phyloP scores from a whole-genome alignment of 2,888 invertebrate species.

The Plagodis dolabraria region DNA sequence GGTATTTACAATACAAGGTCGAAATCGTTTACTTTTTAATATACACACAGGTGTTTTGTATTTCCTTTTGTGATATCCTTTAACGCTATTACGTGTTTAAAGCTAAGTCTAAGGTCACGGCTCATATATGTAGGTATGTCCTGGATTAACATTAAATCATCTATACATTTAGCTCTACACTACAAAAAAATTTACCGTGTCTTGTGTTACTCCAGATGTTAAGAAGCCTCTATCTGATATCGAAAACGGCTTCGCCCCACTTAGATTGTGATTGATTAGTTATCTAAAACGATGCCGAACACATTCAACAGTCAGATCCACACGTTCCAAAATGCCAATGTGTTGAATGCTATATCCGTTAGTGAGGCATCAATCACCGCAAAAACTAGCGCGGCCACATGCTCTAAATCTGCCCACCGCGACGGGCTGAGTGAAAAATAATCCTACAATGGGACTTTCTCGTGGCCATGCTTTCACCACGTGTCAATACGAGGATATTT shows the following conservation, averaged over 20 bases:
- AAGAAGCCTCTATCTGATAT: slow-evolving; percentile 12
- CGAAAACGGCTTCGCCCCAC: slow-evolving; percentile 31
- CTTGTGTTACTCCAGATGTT: too few species aligned
- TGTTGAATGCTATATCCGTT: slow-evolving; percentile 40
- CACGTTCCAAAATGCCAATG: slow-evolving; percentile 33
- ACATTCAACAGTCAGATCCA: slow-evolving; percentile 35
- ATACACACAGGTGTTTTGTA: neutral
- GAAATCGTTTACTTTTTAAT: slow-evolving; percentile 1
- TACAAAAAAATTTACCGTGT: too few species aligned
- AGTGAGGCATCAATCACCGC: slow-evolving; percentile 44
- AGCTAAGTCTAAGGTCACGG: neutral
- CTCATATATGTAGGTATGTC: too few species aligned
- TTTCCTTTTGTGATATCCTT: neutral
- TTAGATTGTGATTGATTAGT: slow-evolving; percentile 38
- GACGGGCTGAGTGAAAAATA: slow-evolving; percentile 41
- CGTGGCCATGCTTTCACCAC: slow-evolving; percentile 53
- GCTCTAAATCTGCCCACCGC: slow-evolving; percentile 42
- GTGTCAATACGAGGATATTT: slow-evolving; percentile 48
- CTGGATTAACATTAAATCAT: too few species aligned
- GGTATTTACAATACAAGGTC: neutral
- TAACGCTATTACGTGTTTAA: neutral
- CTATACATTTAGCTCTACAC: too few species aligned
- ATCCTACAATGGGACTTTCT: slow-evolving; percentile 45
- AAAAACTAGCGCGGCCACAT: slow-evolving; percentile 44
- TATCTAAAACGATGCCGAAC: slow-evolving; percentile 34